Evolutionary conservation across 2,888 invertebrate genomes (phyloP).

Genomic region (Stomorhina lunata): DNA sequence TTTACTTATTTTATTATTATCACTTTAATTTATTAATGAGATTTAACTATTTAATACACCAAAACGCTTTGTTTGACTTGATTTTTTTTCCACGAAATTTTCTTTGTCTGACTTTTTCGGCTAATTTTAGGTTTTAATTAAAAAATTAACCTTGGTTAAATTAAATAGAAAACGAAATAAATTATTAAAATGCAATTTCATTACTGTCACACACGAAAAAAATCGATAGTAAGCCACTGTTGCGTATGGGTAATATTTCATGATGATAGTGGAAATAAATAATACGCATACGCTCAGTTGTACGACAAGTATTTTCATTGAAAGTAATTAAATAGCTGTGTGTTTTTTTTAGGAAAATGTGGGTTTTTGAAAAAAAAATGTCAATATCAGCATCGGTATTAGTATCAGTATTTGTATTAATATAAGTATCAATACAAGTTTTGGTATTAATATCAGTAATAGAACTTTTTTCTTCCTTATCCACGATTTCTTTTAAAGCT

Average conservation of each 20-base stretch:
- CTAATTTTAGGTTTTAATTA: constrained; percentile 44
- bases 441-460: too few species aligned
- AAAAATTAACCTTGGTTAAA: constrained; percentile 37
- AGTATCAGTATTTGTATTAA: too few species aligned
- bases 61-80: constrained; percentile 13
- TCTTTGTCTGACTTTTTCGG: not conserved
- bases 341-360: too few species aligned
- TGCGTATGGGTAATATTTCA: constrained; percentile 21
- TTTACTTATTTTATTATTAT: constrained; percentile 58
- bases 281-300: too few species aligned
- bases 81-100: not conserved
- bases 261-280: too few species aligned
- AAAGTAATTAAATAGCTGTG: too few species aligned
- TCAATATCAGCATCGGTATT: too few species aligned
- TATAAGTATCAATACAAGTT: too few species aligned
- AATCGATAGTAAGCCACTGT: not conserved
- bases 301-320: too few species aligned
- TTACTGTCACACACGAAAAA: not conserved
- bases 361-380: too few species aligned
- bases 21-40: constrained; percentile 60
- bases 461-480: too few species aligned
- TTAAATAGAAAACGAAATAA: not conserved
- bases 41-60: constrained; percentile 43
- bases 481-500: too few species aligned
- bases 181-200: not conserved